A percentile compares a stretch with the other conserved stretches of the same genome.
Evolutionary conservation across 2,797 vertebrate genomes (phyloP).

Genomic region (Peromyscus melanophrys): DNA sequence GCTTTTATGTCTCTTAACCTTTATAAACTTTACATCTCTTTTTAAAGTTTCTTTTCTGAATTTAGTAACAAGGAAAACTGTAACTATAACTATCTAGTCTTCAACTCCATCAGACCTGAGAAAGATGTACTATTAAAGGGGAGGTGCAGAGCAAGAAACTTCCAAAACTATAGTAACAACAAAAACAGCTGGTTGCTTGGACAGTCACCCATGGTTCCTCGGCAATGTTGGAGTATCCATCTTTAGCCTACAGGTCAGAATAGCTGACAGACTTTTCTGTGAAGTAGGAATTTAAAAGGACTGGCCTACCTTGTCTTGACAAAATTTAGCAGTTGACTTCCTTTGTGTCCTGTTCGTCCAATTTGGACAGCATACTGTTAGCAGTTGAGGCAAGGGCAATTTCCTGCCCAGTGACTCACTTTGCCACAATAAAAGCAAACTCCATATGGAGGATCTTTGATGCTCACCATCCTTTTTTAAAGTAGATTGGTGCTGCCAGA

Average conservation of each 20-base stretch:
- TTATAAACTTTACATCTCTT: not conserved
- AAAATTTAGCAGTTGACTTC: not conserved
- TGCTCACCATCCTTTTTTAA: no score
- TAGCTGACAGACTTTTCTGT: not conserved
- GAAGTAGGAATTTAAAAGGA: not conserved
- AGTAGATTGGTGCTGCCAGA: no score
- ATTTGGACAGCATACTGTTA: not conserved
- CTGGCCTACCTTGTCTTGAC: not conserved
- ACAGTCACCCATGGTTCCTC: not conserved
- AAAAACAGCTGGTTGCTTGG: not conserved
- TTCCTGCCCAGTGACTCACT: not conserved
- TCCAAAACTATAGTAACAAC: not conserved
- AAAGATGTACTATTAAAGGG: not conserved
- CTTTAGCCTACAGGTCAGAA: not conserved
- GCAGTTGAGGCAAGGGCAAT: not conserved
- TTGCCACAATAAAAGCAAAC: not conserved
- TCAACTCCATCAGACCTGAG: not conserved
- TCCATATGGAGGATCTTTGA: no score
- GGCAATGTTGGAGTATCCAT: fast-evolving
- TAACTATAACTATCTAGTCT: not conserved
- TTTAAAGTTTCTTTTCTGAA: not conserved
- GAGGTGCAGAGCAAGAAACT: not conserved
- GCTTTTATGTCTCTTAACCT: not conserved
- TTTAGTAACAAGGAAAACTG: not conserved
- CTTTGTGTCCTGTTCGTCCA: not conserved